A percentile compares a stretch with the other conserved stretches of the same genome.
These are phyloP conservation scores for Loripinus fragilis DNA, from an alignment of 2,888 invertebrate genomes.

Conservation along the genomic window DNA sequence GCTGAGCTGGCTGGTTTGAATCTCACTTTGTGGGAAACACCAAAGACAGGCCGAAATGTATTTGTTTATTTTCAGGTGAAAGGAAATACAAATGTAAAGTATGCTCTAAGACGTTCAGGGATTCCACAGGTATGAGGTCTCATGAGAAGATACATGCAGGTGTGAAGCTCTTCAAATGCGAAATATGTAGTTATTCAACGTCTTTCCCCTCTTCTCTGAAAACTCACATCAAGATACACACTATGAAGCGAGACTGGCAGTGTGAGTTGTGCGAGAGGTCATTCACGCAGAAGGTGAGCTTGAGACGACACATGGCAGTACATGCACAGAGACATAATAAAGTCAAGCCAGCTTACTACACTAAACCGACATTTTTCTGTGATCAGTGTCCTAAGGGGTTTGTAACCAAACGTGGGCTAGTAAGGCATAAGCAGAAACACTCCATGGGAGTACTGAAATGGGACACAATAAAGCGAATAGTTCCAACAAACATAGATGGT, in stretches of 20 bases:
- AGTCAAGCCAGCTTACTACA: not conserved
- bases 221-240: not conserved
- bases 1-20: no score
- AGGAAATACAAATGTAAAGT: not conserved
- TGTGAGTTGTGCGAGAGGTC: not conserved
- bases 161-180: not conserved
- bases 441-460: not conserved
- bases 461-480: not conserved
- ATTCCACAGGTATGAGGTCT: not conserved
- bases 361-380: not conserved
- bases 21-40: no score
- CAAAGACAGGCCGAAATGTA: no score
- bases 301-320: not conserved
- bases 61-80: not conserved
- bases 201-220: not conserved
- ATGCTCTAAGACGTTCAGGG: not conserved
- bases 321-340: not conserved
- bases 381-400: not conserved
- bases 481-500: not conserved
- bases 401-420: not conserved
- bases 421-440: conserved; percentile 1
- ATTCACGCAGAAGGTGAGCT: not conserved
- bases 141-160: not conserved
- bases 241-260: not conserved
- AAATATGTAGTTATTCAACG: not conserved